These are phyloP conservation scores for Cinclus mexicanus DNA, from an alignment of 2,113 vertebrate species.

Conservation along the genomic window DNA sequence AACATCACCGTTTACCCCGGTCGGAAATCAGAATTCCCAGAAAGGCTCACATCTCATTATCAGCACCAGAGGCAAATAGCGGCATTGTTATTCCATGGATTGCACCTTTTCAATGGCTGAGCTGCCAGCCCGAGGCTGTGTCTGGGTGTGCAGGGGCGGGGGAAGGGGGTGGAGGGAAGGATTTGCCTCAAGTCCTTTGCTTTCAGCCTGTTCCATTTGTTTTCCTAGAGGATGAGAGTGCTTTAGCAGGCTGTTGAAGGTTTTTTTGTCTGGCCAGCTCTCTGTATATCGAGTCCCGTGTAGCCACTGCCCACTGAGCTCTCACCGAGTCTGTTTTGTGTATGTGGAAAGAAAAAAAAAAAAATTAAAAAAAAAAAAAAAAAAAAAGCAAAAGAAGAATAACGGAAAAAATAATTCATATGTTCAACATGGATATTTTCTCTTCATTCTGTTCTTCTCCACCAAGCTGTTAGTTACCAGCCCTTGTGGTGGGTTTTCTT, in stretches of 20 bases:
- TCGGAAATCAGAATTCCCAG: background rate
- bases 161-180: background rate
- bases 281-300: accelerated
- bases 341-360: background rate
- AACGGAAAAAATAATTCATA: background rate
- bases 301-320: background rate
- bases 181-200: background rate
- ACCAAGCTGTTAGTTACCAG: background rate
- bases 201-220: background rate
- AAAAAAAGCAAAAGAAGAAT: background rate
- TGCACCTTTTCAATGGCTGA: background rate
- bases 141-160: background rate
- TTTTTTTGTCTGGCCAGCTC: background rate
- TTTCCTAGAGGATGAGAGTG: background rate
- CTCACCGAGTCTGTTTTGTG: background rate
- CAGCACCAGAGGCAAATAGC: background rate
- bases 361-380: background rate
- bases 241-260: background rate
- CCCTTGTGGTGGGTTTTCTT: background rate
- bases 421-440: background rate
- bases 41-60: background rate
- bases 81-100: background rate
- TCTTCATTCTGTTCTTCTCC: background rate
- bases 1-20: background rate
- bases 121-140: background rate